Evolutionary conservation across 30 jellyfish, hydroid and myxozoan species (phyloP).

Genomic region (Turritopsis dohrnii): DNA sequence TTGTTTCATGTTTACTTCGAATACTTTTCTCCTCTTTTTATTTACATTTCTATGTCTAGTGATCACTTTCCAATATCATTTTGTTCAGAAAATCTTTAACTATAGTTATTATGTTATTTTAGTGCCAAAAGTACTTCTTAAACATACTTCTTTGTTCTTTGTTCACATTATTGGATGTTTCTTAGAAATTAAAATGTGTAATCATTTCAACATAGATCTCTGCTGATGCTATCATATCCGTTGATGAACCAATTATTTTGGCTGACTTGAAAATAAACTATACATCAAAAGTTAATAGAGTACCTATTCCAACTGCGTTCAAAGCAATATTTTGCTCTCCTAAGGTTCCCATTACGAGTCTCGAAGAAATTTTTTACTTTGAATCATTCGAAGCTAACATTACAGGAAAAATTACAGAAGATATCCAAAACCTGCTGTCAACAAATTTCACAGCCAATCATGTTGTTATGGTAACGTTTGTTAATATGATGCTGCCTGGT

Average conservation of each 20-base stretch:
- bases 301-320: background rate
- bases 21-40: too few species aligned
- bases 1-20: too few species aligned
- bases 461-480: background rate
- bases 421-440: background rate
- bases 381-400: background rate
- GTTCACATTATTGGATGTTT: too few species aligned
- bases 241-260: background rate
- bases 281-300: background rate
- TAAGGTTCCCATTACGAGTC: background rate
- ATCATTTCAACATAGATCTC: background rate
- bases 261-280: background rate
- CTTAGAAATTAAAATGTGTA: too few species aligned
- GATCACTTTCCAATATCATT: too few species aligned
- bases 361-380: background rate
- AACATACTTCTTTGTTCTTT: too few species aligned
- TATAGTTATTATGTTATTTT: too few species aligned
- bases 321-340: background rate
- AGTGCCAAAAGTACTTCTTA: too few species aligned
- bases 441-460: background rate
- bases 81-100: too few species aligned
- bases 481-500: background rate
- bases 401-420: background rate
- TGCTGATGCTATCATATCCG: background rate
- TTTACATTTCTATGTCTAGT: too few species aligned